These are phyloP conservation scores for Petromus typicus DNA, from an alignment of 2,113 vertebrate genomes.

Conservation along the genomic window DNA sequence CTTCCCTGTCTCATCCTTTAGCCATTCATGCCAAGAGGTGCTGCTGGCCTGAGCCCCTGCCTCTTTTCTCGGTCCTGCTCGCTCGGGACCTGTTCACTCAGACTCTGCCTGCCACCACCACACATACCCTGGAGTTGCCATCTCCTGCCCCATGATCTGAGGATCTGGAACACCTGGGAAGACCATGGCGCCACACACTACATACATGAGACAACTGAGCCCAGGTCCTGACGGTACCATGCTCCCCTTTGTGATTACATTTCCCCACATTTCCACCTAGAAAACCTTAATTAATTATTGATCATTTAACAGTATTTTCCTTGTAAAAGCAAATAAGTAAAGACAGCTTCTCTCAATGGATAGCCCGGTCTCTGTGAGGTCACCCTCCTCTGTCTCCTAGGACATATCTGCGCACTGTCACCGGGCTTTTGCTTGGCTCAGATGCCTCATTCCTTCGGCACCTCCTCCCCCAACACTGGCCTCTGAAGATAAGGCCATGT, in stretches of 20 bases:
- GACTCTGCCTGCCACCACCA: background rate
- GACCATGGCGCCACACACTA: no score
- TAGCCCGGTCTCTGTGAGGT: background rate
- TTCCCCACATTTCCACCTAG: background rate
- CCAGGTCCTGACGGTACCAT: background rate
- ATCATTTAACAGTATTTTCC: background rate
- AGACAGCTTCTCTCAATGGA: background rate
- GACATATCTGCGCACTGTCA: background rate
- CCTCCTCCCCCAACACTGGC: background rate
- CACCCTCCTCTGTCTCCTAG: background rate
- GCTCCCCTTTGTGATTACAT: background rate
- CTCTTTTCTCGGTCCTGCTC: background rate
- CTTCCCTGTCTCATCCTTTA: background rate
- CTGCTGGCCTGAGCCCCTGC: background rate
- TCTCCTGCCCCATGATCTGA: background rate
- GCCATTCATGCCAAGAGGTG: background rate
- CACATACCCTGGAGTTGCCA: background rate
- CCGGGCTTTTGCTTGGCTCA: background rate
- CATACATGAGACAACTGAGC: background rate
- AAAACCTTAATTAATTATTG: background rate
- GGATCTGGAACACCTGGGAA: background rate
- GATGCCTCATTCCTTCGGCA: background rate
- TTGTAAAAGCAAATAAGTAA: background rate
- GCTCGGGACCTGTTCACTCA: background rate
- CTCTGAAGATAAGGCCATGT: background rate